Conservation (phyloP, 2,797 vertebrate species). For the Pangasius djambal region DNA sequence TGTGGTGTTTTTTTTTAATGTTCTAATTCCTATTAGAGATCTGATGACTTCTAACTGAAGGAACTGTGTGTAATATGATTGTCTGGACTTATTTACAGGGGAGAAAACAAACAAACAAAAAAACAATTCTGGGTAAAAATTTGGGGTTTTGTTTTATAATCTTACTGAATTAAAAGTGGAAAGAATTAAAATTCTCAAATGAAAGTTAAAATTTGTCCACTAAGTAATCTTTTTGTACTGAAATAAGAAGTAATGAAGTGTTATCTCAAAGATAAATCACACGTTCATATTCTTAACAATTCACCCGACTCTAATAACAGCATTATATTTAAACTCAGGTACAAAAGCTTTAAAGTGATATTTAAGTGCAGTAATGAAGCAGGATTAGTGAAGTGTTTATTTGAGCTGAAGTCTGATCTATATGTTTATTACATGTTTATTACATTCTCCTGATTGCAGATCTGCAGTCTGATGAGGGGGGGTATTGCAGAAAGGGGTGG, state of each 20-base stretch:
- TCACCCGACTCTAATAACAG: background rate
- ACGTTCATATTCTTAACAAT: background rate
- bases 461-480: slow-evolving; percentile 97
- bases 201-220: background rate
- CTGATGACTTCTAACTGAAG: background rate
- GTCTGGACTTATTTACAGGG: background rate
- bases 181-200: background rate
- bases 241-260: background rate
- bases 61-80: background rate
- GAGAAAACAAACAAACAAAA: background rate
- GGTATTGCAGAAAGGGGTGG: slow-evolving; percentile 94
- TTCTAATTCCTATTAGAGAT: background rate
- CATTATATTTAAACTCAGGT: background rate
- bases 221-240: background rate
- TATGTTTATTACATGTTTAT: background rate
- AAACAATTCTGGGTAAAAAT: background rate
- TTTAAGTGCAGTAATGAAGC: background rate
- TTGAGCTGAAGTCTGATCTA: background rate
- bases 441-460: slow-evolving; percentile 70
- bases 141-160: background rate
- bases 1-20: background rate
- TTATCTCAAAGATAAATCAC: background rate
- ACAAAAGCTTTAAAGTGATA: background rate
- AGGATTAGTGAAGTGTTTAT: background rate
- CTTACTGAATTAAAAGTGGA: background rate